Conservation (phyloP, 2,797 vertebrate genomes). For the Mico argentatus region DNA sequence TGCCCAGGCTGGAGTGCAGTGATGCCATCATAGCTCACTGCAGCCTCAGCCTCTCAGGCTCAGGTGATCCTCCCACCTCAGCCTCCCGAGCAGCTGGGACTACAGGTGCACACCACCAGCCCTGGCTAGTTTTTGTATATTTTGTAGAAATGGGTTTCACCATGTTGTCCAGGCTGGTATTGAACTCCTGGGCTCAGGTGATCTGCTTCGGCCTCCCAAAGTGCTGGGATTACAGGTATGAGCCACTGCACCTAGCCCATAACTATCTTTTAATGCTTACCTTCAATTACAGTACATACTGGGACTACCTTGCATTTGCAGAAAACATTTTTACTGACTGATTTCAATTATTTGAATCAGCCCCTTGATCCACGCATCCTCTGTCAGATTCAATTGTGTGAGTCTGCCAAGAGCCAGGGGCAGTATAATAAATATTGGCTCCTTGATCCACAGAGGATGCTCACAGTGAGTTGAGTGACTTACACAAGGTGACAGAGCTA, state of each 20-base stretch:
- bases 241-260: not conserved
- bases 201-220: not conserved
- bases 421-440: not conserved
- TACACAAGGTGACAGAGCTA: not conserved
- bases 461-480: not conserved
- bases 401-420: not conserved
- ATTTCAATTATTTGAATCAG: not conserved
- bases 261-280: not conserved
- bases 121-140: not conserved
- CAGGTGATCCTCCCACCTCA: not conserved
- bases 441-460: not conserved
- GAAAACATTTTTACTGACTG: not conserved
- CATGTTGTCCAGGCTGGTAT: not conserved
- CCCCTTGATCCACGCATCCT: not conserved
- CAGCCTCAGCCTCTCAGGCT: not conserved
- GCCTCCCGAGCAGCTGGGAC: not conserved
- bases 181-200: not conserved
- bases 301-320: not conserved
- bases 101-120: not conserved
- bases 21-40: not conserved
- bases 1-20: not conserved
- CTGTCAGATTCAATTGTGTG: not conserved
- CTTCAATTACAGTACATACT: not conserved
- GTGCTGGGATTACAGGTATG: not conserved
- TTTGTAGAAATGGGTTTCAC: not conserved